phyloP scores from a whole-genome alignment of 2,888 invertebrate genomes.

The Dolomedes plantarius region DNA sequence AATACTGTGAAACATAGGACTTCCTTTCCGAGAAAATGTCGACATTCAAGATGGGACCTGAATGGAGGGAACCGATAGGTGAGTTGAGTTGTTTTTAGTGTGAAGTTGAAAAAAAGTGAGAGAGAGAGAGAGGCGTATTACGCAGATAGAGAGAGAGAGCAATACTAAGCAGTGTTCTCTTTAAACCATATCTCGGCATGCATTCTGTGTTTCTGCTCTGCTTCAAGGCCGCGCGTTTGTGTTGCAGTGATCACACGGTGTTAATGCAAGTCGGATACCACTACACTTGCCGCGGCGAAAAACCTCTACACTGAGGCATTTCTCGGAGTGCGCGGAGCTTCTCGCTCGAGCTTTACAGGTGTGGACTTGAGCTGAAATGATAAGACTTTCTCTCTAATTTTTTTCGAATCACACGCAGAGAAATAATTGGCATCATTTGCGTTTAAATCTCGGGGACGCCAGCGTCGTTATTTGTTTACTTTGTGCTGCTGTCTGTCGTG shows the following conservation, averaged over 20 bases:
- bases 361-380: constrained; percentile 5
- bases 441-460: neutral
- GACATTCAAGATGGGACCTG: constrained; percentile 62
- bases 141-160: constrained; percentile 20
- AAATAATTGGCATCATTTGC: neutral
- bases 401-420: too few species aligned
- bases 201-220: neutral
- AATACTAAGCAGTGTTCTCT: constrained; percentile 19
- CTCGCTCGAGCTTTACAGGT: constrained; percentile 39
- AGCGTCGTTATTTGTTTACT: neutral
- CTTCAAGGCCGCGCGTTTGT: constrained; percentile 42
- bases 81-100: constrained; percentile 32
- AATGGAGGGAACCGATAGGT: constrained; percentile 65
- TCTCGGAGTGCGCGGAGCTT: constrained; percentile 39
- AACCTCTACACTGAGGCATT: constrained; percentile 48
- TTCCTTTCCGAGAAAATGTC: constrained; percentile 33
- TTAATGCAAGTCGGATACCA: constrained; percentile 52
- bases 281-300: constrained; percentile 51
- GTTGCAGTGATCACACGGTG: constrained; percentile 38
- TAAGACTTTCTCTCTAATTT: too few species aligned
- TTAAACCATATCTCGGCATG: constrained; percentile 11
- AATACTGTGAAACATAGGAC: constrained; percentile 12
- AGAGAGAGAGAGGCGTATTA: neutral
- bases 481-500: neutral
- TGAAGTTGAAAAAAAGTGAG: neutral